Conservation (phyloP, 2,888 invertebrate genomes). For the Torymus texanus region DNA sequence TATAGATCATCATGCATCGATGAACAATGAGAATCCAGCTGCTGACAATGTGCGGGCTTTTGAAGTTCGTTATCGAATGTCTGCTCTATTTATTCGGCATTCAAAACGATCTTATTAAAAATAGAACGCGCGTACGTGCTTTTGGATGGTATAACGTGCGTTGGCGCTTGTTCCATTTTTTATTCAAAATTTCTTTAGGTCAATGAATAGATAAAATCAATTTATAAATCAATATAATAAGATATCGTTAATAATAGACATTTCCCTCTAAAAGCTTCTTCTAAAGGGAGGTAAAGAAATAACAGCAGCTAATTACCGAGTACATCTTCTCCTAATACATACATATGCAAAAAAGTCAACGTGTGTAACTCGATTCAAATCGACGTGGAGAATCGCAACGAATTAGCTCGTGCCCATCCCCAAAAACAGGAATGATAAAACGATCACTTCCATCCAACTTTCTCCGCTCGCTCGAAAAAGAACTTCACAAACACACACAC, state of each 20-base stretch:
- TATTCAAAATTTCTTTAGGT: too few species aligned
- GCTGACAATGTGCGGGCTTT: not conserved
- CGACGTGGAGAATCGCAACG: constrained; percentile 1
- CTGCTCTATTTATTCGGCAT: constrained; percentile 34
- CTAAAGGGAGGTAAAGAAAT: too few species aligned
- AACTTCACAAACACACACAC: too few species aligned
- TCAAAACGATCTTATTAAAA: constrained; percentile 8
- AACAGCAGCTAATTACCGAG: too few species aligned
- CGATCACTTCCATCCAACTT: constrained; percentile 20
- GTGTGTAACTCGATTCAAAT: constrained; percentile 5
- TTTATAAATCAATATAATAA: too few species aligned
- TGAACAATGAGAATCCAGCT: constrained; percentile 15
- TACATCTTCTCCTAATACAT: too few species aligned
- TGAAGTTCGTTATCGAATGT: constrained; percentile 20
- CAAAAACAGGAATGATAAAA: constrained; percentile 42
- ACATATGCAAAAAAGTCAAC: not conserved
- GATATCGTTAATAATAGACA: too few species aligned
- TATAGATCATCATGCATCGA: constrained; percentile 25
- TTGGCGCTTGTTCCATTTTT: too few species aligned
- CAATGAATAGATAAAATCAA: too few species aligned
- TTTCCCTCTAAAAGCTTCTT: too few species aligned
- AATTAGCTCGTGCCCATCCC: constrained; percentile 7
- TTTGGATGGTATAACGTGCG: too few species aligned
- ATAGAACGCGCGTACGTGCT: not conserved
- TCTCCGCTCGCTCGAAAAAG: too few species aligned